Conservation (phyloP, 2,113 vertebrate genomes). For the Boleophthalmus pectinirostris region DNA sequence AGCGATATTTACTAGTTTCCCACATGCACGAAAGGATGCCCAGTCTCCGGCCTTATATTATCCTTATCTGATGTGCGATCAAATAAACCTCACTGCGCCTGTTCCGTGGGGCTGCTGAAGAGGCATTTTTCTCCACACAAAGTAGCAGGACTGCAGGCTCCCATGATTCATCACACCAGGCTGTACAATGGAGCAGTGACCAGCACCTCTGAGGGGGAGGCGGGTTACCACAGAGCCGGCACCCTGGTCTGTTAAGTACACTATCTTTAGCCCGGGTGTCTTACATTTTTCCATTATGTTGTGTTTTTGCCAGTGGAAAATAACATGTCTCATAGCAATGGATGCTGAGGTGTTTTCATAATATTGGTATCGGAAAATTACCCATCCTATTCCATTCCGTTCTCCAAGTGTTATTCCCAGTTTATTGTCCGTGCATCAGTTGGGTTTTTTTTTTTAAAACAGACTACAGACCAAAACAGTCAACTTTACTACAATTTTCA, state of each 20-base stretch:
- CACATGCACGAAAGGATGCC: conserved; percentile 5
- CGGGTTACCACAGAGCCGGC: conserved; percentile 7
- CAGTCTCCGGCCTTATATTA: background rate
- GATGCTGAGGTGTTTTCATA: background rate
- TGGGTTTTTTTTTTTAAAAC: no score
- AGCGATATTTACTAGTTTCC: background rate
- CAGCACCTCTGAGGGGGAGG: conserved; percentile 16
- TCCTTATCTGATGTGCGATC: conserved; percentile 19
- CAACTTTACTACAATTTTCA: no score
- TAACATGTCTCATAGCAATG: background rate
- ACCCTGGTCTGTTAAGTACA: conserved; percentile 21
- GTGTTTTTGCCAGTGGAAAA: background rate
- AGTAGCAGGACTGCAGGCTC: conserved; percentile 9
- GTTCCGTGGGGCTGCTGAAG: conserved; percentile 35
- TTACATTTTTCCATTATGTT: background rate
- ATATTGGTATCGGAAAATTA: background rate
- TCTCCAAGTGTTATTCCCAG: no score
- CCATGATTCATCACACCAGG: conserved; percentile 54
- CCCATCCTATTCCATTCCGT: no score
- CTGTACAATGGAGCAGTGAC: conserved; percentile 15
- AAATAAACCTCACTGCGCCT: conserved; percentile 29
- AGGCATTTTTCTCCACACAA: conserved; percentile 25
- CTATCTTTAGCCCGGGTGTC: background rate
- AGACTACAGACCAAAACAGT: no score
- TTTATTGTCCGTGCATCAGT: no score